Conservation (phyloP, 2,113 vertebrate genomes). For the Rhinopomastus cyanomelas region DNA sequence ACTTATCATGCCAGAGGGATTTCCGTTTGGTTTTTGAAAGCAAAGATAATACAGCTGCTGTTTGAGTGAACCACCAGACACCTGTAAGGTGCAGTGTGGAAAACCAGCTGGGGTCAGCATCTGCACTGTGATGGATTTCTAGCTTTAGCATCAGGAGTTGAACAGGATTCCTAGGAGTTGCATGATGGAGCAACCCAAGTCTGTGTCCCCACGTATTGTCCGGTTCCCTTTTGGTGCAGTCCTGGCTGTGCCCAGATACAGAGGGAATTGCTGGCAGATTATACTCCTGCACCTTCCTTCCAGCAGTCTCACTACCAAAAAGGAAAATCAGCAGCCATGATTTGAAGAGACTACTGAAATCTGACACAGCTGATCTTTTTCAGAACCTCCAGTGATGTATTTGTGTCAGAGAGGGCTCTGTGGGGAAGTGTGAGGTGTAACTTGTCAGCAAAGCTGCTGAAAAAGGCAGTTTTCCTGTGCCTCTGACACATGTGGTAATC, state of each 20-base stretch:
- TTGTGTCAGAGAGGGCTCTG: neutral
- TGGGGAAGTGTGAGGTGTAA: neutral
- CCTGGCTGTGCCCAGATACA: neutral
- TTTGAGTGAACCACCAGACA: neutral
- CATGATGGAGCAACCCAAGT: neutral
- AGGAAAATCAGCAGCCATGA: neutral
- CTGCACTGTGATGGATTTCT: neutral
- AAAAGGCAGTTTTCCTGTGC: neutral
- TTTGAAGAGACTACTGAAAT: neutral
- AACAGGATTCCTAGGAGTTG: neutral
- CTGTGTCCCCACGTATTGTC: neutral
- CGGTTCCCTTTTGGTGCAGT: neutral
- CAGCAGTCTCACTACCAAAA: neutral
- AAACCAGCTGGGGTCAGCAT: neutral
- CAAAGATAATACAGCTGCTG: neutral
- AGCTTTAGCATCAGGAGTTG: neutral
- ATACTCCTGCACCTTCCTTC: neutral
- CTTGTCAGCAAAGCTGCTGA: neutral
- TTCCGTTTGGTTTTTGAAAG: constrained; percentile 24
- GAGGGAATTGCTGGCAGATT: neutral
- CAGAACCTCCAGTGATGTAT: neutral
- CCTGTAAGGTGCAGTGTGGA: neutral
- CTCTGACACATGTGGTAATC: neutral
- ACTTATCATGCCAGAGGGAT: neutral
- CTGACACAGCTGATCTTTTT: neutral